A percentile compares a stretch with the other conserved stretches of the same genome.
Evolutionary conservation across 2,113 vertebrate species (phyloP).

Genomic region (Tichodroma muraria): DNA sequence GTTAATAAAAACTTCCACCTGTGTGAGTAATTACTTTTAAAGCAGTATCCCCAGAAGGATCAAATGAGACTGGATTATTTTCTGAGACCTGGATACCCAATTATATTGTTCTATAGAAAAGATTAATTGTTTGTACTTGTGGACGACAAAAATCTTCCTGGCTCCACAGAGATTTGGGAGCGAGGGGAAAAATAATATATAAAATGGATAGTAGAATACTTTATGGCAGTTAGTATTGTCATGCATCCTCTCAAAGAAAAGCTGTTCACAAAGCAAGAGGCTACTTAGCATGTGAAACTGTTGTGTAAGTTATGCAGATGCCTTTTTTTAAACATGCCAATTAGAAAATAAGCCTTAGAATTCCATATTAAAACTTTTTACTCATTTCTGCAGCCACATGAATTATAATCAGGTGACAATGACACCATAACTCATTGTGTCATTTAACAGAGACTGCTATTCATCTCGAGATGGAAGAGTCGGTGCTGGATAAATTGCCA

Average conservation of each 20-base stretch:
- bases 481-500: slow-evolving; percentile 12
- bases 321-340: neutral
- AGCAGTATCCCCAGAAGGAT: neutral
- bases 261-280: neutral
- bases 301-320: neutral
- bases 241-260: neutral
- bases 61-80: neutral
- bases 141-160: neutral
- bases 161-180: neutral
- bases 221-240: neutral
- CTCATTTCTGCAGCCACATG: neutral
- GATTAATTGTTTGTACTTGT: neutral
- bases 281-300: neutral
- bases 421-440: neutral
- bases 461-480: slow-evolving; percentile 61
- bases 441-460: neutral
- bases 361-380: neutral
- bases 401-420: neutral
- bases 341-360: neutral
- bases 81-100: neutral
- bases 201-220: neutral
- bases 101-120: neutral
- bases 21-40: neutral
- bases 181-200: neutral
- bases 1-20: neutral